Evolutionary conservation across 2,113 vertebrate genomes (phyloP), one percentile per base, ranked within the genome.

Genomic region (Hiodon tergisus): DNA sequence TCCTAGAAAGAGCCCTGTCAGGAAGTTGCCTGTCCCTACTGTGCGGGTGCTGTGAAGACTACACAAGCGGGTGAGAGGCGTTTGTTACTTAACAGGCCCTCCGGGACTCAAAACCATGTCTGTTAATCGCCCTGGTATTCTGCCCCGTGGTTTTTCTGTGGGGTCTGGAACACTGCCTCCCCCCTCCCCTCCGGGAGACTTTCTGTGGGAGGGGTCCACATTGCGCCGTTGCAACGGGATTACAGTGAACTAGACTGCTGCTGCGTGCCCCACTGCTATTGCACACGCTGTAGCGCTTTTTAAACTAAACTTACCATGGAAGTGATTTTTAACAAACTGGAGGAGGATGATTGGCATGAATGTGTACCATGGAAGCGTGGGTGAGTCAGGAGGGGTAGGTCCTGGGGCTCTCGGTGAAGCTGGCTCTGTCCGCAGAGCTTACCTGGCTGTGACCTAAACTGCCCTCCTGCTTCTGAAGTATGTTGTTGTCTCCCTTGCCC

Each of bases 1-100:
- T 82, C 79, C 81, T 81, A 75, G 76, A 78, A 50, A 11, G 48
- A 58, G 53, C 57, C 16, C 46, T 17, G 9, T 65, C 52, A 51
- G 14, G 16, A 73, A 75, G 66, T 60, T 51, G n/a, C 51, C 48
- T 47, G 46, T 71, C 73, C 76, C 76, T 48, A 73, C 77, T 75
- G 85, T 84, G 76, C 82, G 87, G 78, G 73, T 69, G 78, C 79
- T 84, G 83, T 83, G 81, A 81, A 77, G 63, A 76, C 50, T 4
- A 65, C 16, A 76, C 61, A 78, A 79, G 78, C 74, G 79, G 81
- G 83, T 87, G 83, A 84, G 73, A 78, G 13, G 76, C 72, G 81
- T 75, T 47, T 31, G 66, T 83, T 82, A 81, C 80, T 86, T 76
- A 82, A 77, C 57, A 63, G 47, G 53, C 6, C 58, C 54, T 51